Evolutionary conservation across 2,113 vertebrate genomes (phyloP).

Genomic region (Otus sunia): DNA sequence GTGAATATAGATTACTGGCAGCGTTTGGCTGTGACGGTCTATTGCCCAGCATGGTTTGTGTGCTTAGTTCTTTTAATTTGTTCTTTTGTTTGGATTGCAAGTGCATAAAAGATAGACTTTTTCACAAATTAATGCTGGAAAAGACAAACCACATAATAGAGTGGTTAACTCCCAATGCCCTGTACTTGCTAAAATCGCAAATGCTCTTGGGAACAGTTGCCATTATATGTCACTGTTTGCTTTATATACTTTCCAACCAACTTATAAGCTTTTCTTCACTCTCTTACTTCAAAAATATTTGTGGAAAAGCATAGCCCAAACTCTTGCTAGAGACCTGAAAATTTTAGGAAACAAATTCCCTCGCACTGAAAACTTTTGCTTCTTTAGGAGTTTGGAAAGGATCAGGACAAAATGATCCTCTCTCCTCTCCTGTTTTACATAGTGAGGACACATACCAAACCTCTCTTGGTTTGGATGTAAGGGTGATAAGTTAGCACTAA

Average conservation of each 20-base stretch:
- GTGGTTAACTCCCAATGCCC: not conserved
- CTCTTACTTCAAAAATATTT: not conserved
- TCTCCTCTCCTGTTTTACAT: not conserved
- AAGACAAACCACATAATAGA: not conserved
- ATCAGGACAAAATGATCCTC: not conserved
- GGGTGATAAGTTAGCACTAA: not conserved
- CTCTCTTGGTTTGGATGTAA: not conserved
- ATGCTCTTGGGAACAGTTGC: not conserved
- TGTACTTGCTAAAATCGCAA: not conserved
- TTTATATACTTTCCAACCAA: not conserved
- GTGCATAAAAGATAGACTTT: not conserved
- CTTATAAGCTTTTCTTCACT: not conserved
- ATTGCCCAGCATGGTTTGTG: constrained; percentile 16
- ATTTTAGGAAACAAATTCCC: not conserved
- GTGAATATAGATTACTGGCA: constrained; percentile 29
- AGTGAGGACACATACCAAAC: not conserved
- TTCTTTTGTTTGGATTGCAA: constrained; percentile 32
- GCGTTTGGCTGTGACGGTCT: not conserved
- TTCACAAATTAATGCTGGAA: constrained; percentile 23
- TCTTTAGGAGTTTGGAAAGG: not conserved
- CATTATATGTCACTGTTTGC: not conserved
- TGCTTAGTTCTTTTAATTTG: constrained; percentile 34
- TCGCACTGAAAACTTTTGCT: not conserved
- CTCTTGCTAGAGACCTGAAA: not conserved
- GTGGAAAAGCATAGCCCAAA: not conserved